phyloP scores from a whole-genome alignment of 2,113 vertebrate genomes.

The Eira barbara region DNA sequence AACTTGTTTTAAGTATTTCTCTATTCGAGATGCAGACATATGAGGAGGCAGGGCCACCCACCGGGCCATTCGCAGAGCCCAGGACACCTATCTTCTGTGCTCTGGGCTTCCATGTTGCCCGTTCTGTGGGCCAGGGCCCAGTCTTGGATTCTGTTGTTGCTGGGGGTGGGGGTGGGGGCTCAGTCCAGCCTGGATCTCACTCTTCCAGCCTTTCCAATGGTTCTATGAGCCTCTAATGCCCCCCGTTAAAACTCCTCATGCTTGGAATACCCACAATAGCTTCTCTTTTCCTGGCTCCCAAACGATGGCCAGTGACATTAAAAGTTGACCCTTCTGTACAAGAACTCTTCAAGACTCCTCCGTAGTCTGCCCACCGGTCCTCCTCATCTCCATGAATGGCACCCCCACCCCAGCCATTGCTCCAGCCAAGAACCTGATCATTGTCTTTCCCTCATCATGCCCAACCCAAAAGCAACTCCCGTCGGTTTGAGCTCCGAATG shows the following conservation, averaged over 20 bases:
- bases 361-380: background rate
- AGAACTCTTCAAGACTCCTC: background rate
- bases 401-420: too few relatives aligned
- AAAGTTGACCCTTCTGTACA: background rate
- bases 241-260: background rate
- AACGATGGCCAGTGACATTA: background rate
- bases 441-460: background rate
- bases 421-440: background rate
- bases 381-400: background rate
- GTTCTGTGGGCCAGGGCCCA: background rate
- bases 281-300: background rate
- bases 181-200: background rate
- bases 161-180: too few relatives aligned
- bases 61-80: background rate
- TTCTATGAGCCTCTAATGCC: background rate
- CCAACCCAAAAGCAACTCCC: background rate
- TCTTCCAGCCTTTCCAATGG: background rate
- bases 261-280: background rate
- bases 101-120: background rate
- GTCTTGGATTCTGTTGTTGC: background rate
- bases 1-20: background rate
- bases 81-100: background rate
- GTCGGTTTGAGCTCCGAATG: background rate
- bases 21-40: background rate
- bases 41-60: too few relatives aligned